Conservation (phyloP, 2,113 vertebrate species). For the Actenoides lindsayi region DNA sequence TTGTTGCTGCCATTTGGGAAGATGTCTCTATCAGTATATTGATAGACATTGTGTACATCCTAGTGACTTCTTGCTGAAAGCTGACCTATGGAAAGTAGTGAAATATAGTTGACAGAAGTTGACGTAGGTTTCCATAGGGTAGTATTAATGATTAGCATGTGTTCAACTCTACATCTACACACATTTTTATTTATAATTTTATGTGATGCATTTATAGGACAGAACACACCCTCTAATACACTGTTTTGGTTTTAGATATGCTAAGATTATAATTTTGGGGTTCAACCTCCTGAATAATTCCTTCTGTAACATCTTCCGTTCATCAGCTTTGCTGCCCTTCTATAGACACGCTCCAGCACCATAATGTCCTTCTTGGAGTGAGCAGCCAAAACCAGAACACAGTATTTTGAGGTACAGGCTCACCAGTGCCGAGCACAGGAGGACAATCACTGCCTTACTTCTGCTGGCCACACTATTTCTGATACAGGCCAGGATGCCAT, state of each 20-base stretch:
- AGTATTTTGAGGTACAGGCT: too few relatives aligned
- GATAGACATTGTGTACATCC: neutral
- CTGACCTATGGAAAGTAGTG: neutral
- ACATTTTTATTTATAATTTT: neutral
- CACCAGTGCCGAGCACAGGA: too few relatives aligned
- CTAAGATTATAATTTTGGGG: neutral
- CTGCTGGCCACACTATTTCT: too few relatives aligned
- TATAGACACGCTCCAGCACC: too few relatives aligned
- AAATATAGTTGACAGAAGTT: neutral
- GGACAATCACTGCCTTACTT: too few relatives aligned
- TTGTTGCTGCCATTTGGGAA: neutral
- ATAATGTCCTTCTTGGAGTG: too few relatives aligned
- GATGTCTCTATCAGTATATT: neutral
- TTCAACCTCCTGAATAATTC: neutral
- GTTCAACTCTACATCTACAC: neutral
- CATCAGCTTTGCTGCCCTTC: too few relatives aligned
- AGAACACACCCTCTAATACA: neutral
- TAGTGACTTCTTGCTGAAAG: neutral
- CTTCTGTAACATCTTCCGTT: neutral
- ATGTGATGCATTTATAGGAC: neutral
- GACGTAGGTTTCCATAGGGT: neutral
- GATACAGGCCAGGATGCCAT: too few relatives aligned
- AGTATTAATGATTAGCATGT: neutral
- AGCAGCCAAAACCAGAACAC: too few relatives aligned
- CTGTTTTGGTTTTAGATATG: neutral